phyloP scores from a whole-genome alignment of 92 coral and sea anemone genomes.

The Paramuricea clavata region DNA sequence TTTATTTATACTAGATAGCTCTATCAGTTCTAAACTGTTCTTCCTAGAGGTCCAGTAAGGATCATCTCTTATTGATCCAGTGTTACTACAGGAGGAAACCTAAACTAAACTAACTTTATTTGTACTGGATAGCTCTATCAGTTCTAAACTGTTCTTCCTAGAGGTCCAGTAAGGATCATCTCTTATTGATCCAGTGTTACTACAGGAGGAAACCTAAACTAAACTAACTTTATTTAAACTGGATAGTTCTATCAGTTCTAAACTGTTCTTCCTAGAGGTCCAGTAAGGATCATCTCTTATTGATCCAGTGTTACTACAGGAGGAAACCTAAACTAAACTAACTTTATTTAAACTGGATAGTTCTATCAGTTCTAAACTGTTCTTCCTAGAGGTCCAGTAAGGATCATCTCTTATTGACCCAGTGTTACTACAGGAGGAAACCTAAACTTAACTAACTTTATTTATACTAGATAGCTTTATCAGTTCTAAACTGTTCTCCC shows the following conservation, averaged over 20 bases:
- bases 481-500: neutral
- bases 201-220: too few relatives aligned
- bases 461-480: neutral
- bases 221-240: neutral
- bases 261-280: neutral
- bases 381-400: slow-evolving; percentile 9
- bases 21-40: too few relatives aligned
- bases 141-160: too few relatives aligned
- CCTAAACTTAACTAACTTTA: neutral
- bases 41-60: too few relatives aligned
- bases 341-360: neutral
- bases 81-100: too few relatives aligned
- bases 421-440: neutral
- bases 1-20: too few relatives aligned
- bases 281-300: neutral
- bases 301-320: neutral
- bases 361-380: neutral
- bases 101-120: too few relatives aligned
- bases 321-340: neutral
- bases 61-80: too few relatives aligned
- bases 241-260: neutral
- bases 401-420: neutral
- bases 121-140: neutral
- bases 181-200: too few relatives aligned
- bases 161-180: too few relatives aligned